phyloP scores from a whole-genome alignment of 2,113 vertebrate species.

The Trematocara nigrifrons region DNA sequence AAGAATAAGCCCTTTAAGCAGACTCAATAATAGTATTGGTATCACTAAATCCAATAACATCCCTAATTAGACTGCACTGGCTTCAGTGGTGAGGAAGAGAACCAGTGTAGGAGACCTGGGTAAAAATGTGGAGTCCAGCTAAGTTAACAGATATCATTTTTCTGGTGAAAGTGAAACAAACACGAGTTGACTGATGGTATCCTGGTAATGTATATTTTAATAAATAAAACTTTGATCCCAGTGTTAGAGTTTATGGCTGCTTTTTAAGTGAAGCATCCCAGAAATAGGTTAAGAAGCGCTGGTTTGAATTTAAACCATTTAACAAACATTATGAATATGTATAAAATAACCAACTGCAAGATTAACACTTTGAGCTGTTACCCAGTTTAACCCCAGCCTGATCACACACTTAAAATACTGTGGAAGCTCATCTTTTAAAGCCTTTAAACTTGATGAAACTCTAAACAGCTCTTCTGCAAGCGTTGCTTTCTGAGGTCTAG shows the following conservation, averaged over 20 bases:
- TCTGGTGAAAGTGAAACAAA: neutral
- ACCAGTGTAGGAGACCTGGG: neutral
- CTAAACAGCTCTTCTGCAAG: neutral
- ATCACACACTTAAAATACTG: neutral
- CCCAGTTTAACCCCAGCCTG: neutral
- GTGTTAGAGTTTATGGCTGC: neutral
- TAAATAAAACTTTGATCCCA: neutral
- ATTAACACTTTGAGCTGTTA: neutral
- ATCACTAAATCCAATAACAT: neutral
- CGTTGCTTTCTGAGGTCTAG: neutral
- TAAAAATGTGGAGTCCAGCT: neutral
- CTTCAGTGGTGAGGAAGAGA: neutral
- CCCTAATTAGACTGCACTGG: neutral
- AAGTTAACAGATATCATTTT: neutral
- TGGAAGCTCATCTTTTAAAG: neutral
- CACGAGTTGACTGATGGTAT: neutral
- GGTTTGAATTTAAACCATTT: neutral
- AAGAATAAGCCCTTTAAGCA: neutral
- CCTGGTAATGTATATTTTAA: neutral
- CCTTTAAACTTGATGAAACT: neutral
- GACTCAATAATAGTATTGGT: neutral
- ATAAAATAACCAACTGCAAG: neutral
- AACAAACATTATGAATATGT: neutral
- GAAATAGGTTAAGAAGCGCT: neutral
- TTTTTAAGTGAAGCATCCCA: neutral